These are phyloP conservation scores for Helleia helle DNA, from an alignment of 2,888 invertebrate species.

Conservation along the genomic window DNA sequence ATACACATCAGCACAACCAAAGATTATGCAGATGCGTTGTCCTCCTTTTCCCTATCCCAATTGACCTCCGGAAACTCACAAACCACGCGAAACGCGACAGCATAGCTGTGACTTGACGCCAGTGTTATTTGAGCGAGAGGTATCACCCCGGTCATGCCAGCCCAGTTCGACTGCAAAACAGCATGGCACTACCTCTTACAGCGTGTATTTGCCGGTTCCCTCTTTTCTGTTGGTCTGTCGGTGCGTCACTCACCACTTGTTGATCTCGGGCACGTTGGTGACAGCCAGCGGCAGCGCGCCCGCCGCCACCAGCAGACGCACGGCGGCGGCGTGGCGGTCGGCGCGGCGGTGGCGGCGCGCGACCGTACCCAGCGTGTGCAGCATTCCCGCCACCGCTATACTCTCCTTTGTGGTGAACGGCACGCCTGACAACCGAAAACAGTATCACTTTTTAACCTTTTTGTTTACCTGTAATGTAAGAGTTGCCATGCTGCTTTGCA, in stretches of 20 bases:
- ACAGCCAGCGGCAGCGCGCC: constrained; percentile 91
- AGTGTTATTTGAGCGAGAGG: no score
- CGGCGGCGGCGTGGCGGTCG: constrained; percentile 83
- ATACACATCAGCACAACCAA: no score
- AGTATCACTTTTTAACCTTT: background rate
- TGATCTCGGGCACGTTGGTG: constrained; percentile 95
- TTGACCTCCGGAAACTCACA: no score
- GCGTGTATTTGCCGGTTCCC: background rate
- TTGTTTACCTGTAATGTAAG: no score
- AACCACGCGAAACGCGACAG: no score
- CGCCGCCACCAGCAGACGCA: constrained; percentile 80
- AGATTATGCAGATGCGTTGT: no score
- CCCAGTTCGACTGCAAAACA: no score
- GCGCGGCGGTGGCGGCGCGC: constrained; percentile 77
- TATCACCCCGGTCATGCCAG: no score
- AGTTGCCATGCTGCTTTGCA: no score
- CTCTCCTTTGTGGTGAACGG: constrained; percentile 96
- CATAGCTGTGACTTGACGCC: no score
- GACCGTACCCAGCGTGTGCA: constrained; percentile 79
- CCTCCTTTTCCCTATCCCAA: no score
- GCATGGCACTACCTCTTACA: no score
- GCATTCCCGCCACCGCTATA: constrained; percentile 83
- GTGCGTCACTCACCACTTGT: constrained; percentile 79
- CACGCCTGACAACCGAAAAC: constrained; percentile 77
- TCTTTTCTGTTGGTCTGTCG: background rate